Evolutionary conservation across 2,797 vertebrate genomes (phyloP).

Genomic region (Coreius guichenoti): DNA sequence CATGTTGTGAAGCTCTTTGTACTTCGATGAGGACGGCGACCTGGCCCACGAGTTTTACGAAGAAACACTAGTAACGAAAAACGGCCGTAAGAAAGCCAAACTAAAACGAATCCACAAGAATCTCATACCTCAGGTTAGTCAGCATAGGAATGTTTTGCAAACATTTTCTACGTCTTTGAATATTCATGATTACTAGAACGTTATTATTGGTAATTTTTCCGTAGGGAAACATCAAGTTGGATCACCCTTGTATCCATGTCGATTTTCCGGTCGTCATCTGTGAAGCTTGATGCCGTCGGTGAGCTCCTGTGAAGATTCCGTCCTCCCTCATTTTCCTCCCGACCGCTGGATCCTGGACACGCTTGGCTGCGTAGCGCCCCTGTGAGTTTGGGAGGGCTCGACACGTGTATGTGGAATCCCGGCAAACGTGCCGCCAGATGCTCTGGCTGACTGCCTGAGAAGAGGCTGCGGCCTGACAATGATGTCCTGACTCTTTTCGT

Average conservation of each 20-base stretch:
- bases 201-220: slow-evolving; percentile 33
- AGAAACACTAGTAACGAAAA: slow-evolving; percentile 95
- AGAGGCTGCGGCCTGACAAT: slow-evolving; percentile 36
- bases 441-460: slow-evolving; percentile 69
- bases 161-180: background rate
- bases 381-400: slow-evolving; percentile 68
- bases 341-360: slow-evolving; percentile 63
- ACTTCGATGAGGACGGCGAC: slow-evolving; percentile 96
- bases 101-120: slow-evolving; percentile 97
- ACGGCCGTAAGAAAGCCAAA: slow-evolving; percentile 93
- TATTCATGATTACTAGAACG: background rate
- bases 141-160: background rate
- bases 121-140: slow-evolving; percentile 92
- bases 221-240: slow-evolving; percentile 93
- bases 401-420: slow-evolving; percentile 70
- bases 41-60: slow-evolving; percentile 98
- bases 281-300: slow-evolving; percentile 83
- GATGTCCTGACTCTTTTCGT: slow-evolving; percentile 38
- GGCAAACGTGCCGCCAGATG: slow-evolving; percentile 51
- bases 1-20: slow-evolving; percentile 85
- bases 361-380: slow-evolving; percentile 69
- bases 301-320: slow-evolving; percentile 66
- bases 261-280: slow-evolving; percentile 97
- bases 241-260: slow-evolving; percentile 92
- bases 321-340: slow-evolving; percentile 61